Conservation (phyloP, 1,140 invertebrate genomes). For the Harpegnathos saltator region DNA sequence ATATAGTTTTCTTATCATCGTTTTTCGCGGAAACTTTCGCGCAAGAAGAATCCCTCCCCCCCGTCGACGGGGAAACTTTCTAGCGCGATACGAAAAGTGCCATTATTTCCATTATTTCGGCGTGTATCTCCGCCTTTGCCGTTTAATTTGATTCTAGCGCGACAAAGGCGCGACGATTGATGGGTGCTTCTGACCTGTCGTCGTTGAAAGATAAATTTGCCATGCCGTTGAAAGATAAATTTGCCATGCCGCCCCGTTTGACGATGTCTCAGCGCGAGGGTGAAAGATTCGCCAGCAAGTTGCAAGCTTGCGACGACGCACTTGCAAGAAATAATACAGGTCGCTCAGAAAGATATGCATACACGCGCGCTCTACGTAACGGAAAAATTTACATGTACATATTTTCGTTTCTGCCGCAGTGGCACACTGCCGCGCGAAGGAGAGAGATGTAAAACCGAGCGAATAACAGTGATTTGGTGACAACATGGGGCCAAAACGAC, state of each 20-base stretch:
- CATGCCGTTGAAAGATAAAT: too few species aligned
- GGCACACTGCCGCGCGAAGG: not conserved
- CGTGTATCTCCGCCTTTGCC: too few species aligned
- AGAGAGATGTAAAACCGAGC: not conserved
- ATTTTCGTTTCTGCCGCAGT: conserved; percentile 27
- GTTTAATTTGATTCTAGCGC: too few species aligned
- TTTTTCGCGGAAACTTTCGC: not conserved
- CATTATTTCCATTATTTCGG: not conserved
- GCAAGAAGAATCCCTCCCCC: conserved; percentile 1
- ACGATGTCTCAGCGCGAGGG: not conserved
- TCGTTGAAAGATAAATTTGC: too few species aligned
- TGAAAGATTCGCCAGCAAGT: conserved; percentile 22
- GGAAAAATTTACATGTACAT: conserved; percentile 26
- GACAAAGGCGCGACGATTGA: too few species aligned
- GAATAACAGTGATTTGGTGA: conserved; percentile 30
- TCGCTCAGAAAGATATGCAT: conserved; percentile 14
- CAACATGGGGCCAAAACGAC: conserved; percentile 18
- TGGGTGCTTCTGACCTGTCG: too few species aligned
- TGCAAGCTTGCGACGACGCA: not conserved
- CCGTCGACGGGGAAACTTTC: not conserved
- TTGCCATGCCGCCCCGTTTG: not conserved
- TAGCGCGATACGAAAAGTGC: not conserved
- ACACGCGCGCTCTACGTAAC: not conserved
- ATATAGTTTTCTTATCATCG: not conserved
- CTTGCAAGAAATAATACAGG: conserved; percentile 15